phyloP scores from a whole-genome alignment of 2,113 vertebrate genomes.

The Platysteira castanea region DNA sequence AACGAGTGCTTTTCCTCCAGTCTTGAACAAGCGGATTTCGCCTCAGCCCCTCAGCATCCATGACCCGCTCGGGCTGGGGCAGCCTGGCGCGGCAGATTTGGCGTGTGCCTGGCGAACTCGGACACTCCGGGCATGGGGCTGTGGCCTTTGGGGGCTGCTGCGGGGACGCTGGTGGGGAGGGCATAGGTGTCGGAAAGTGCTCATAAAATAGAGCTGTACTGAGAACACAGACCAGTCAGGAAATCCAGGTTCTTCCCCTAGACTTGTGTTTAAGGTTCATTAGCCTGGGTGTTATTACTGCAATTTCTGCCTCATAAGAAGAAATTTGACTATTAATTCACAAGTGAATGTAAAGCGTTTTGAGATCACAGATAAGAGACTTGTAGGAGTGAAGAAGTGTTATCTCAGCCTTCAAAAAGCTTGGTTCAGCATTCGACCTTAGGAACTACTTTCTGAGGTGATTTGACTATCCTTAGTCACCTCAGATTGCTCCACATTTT shows the following conservation, averaged over 20 bases:
- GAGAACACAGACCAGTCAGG: neutral
- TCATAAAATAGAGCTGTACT: accelerated
- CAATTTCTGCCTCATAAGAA: neutral
- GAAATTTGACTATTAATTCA: neutral
- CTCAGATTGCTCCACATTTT: conserved; percentile 33
- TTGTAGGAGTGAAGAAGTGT: neutral
- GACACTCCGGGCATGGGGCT: accelerated
- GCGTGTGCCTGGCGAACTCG: neutral
- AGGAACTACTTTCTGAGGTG: conserved; percentile 9
- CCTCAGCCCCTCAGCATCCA: accelerated
- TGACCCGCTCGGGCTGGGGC: accelerated
- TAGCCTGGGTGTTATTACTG: neutral
- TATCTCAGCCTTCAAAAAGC: conserved; percentile 13
- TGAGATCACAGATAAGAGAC: neutral
- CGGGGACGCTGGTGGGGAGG: neutral
- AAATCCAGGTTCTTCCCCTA: neutral
- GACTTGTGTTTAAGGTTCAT: neutral
- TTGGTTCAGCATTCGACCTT: conserved; percentile 1
- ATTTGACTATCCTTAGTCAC: conserved; percentile 14
- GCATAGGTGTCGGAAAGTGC: accelerated
- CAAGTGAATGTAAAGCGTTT: neutral
- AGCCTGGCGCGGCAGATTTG: accelerated
- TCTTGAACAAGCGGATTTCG: accelerated
- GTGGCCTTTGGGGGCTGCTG: too few relatives aligned
- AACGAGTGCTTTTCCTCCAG: accelerated